Base-by-base conservation (phyloP, 2,888 invertebrate genomes). In the Gymnoscelis rufifasciata region DNA sequence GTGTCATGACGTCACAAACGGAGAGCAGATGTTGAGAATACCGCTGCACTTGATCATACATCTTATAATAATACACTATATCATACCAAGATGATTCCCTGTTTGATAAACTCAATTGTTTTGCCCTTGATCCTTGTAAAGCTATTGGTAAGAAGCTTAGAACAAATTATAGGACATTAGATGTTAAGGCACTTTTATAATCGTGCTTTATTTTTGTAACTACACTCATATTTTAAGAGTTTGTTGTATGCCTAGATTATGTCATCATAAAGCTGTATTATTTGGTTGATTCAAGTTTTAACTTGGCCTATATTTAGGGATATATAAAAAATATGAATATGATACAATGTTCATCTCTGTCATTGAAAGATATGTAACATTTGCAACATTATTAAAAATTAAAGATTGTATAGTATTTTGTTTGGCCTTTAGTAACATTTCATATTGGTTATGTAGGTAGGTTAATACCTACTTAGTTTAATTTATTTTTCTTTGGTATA, bases 1-100 rank as follows among this genome's bases (percentile, higher is more conserved):
- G 75, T 93, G 93, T 78, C 90, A 84, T 74, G 87, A 86, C 55
- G 74, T 78, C 51, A 75, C 81, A 35, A 86, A 68, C 64, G 62
- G 65, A 35, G 78, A 82, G 51, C 67, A 75, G 8, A 55, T 64
- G n/a, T 57, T 65, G 33, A 68, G 73, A 57, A 66, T 75, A 71
- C 64, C 75, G 11, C 62, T 74, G 8, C 62, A 66, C 3, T 58
- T 67, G 43, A 56, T 71, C 14, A 46, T 75, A 45, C 66, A 57
- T 52, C 51, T 74, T 40, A 59, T 74, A 14, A 57, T 69, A 43
- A 61, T 83, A 31, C 74, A 75, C 51, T 74, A 71, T 64, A 71
- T 82, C 49, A 81, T 80, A 69, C 79, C 78, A 51, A 88, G 87
- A 81, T 88, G 87, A 88, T 83, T 84, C 58, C 54, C 51, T 68